A percentile compares a stretch with the other conserved stretches of the same genome.
phyloP scores from a whole-genome alignment of 2,113 vertebrate species.

The Glaucidium brasilianum region DNA sequence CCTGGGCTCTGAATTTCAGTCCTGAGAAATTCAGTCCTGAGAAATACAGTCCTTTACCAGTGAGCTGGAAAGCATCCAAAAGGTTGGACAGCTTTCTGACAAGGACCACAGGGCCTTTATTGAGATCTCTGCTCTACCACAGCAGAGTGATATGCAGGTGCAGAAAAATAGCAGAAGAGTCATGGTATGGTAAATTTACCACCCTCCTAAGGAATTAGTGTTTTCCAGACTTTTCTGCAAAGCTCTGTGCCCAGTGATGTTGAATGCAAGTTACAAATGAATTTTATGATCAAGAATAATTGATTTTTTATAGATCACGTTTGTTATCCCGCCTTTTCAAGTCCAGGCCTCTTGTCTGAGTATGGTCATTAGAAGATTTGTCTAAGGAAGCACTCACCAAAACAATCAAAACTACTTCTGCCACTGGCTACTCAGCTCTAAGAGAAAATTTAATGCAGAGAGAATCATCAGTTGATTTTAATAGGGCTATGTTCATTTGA shows the following conservation, averaged over 20 bases:
- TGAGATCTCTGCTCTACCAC: background rate
- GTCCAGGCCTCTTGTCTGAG: background rate
- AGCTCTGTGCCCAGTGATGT: background rate
- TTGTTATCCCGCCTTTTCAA: background rate
- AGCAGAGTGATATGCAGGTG: rapidly evolving
- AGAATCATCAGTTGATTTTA: background rate
- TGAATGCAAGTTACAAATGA: background rate
- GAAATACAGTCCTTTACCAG: background rate
- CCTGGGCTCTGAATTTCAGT: background rate
- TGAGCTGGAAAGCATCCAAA: background rate
- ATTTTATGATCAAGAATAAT: background rate
- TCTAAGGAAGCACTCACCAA: background rate
- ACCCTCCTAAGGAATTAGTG: background rate
- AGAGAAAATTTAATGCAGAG: background rate
- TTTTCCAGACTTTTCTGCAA: background rate
- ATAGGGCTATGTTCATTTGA: background rate
- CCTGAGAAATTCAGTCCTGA: background rate
- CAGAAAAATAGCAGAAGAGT: background rate
- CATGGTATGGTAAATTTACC: background rate
- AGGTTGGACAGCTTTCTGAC: background rate
- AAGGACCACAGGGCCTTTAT: background rate
- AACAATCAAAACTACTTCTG: background rate
- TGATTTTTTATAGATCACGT: background rate
- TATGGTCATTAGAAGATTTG: background rate
- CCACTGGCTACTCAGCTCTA: background rate